These are phyloP conservation scores for Hyposoter dolosus DNA, from an alignment of 2,888 invertebrate genomes.

Conservation along the genomic window DNA sequence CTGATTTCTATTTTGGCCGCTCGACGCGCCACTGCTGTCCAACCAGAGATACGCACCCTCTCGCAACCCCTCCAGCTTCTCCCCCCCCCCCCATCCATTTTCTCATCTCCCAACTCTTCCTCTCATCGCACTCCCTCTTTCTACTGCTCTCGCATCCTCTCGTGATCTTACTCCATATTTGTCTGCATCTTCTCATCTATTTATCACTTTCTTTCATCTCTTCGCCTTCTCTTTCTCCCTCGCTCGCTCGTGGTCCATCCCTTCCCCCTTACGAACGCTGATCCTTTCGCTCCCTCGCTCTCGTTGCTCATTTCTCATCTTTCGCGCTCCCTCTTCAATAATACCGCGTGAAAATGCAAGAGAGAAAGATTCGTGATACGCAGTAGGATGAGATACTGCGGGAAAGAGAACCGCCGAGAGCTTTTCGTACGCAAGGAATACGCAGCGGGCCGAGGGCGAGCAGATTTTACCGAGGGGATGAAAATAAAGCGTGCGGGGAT, in stretches of 20 bases:
- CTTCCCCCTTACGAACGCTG: neutral
- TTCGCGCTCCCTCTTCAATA: conserved; percentile 26
- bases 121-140: neutral
- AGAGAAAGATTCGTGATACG: conserved; percentile 13
- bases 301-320: neutral
- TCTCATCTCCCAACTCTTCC: conserved; percentile 29
- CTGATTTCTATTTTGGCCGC: conserved; percentile 80
- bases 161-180: neutral
- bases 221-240: neutral
- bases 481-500: conserved; percentile 8
- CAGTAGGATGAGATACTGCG: conserved; percentile 32
- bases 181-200: neutral
- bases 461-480: conserved; percentile 17
- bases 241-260: conserved; percentile 13
- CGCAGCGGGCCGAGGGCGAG: conserved; percentile 21
- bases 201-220: conserved; percentile 34
- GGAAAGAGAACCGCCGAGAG: conserved; percentile 8
- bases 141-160: neutral
- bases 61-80: conserved; percentile 35
- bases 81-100: conserved; percentile 19
- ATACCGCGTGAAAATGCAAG: conserved; percentile 32
- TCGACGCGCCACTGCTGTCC: conserved; percentile 76
- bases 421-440: neutral
- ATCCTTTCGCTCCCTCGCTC: conserved; percentile 24
- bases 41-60: conserved; percentile 61